Evolutionary conservation across 2,888 invertebrate species (phyloP).

Genomic region (Nomada hirtipes): DNA sequence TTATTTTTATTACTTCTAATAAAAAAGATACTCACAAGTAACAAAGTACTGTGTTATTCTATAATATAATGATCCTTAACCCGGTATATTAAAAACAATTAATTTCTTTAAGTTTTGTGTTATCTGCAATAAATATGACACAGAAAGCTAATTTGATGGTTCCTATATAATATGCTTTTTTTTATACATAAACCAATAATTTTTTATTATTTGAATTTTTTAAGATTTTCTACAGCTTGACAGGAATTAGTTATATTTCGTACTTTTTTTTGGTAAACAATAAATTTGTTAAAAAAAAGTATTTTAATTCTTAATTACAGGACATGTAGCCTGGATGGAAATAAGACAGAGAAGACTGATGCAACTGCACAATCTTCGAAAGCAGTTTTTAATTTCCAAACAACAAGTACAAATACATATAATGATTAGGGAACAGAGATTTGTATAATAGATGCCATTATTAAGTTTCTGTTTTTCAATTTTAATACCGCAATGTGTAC

Average conservation of each 20-base stretch:
- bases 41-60: slow-evolving; percentile 62
- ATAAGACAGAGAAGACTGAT: slow-evolving; percentile 36
- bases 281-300: slow-evolving; percentile 1
- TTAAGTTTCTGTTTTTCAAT: slow-evolving; percentile 22
- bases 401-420: slow-evolving; percentile 45
- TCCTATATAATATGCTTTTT: slow-evolving; percentile 56
- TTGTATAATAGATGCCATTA: slow-evolving; percentile 13
- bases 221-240: slow-evolving; percentile 38
- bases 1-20: slow-evolving; percentile 65
- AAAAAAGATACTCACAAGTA: slow-evolving; percentile 66
- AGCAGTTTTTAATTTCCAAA: slow-evolving; percentile 50
- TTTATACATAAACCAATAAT: slow-evolving; percentile 43
- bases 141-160: slow-evolving; percentile 39
- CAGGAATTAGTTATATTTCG: slow-evolving; percentile 43
- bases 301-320: slow-evolving; percentile 63
- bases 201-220: slow-evolving; percentile 31
- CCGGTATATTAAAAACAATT: slow-evolving; percentile 37
- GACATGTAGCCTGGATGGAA: slow-evolving; percentile 47
- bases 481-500: slow-evolving; percentile 26
- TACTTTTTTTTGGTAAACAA: slow-evolving; percentile 17
- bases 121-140: slow-evolving; percentile 10
- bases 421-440: slow-evolving; percentile 38
- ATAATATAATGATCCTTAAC: slow-evolving; percentile 60
- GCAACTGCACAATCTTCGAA: slow-evolving; percentile 48
- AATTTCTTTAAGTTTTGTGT: slow-evolving; percentile 29